Evolutionary conservation across 2,797 vertebrate species (phyloP), one percentile per base, ranked within the genome.

Genomic region (Phaenicophaeus curvirostris): DNA sequence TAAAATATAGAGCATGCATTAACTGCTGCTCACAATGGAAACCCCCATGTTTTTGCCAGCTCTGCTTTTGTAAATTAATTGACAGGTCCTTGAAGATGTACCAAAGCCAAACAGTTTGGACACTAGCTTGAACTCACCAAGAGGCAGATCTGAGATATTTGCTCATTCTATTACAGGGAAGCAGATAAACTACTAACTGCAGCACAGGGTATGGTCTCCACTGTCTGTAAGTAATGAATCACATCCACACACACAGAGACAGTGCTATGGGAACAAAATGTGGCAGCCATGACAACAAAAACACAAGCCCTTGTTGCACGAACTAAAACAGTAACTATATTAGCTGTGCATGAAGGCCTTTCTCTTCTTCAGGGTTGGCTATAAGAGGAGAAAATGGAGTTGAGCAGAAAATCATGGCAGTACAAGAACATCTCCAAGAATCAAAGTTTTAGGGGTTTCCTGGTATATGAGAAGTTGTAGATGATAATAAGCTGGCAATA

Each of bases 191-290:
- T 61, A 75, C 72, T 94, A 87, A 80, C 42, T 85, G 44, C 65
- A 83, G 62, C 37, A 59, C 33, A 74, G 59, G 63, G 85, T 85
- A 76, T 82, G 83, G 57, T 30, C 68, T 90, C 74, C 79, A 51
- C 23, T 55, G 82, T 90, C 72, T 80, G 68, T 67, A 92, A 78
- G 65, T 92, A 87, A 89, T 80, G 68, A 95, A 96, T 92, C 78
- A 72, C 90, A 83, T 63, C 57, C 31, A 86, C 83, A 80, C 21
- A 57, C 31, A 86, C 83, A 80, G 23, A 85, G 79, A 74, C 68
- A 89, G 65, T 72, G 81, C 78, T 93, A 92, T 94, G 92, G 94
- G 92, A 93, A 92, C 87, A 94, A 90, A 96, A 95, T 1, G 28
- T 83, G 81, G 86, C 89, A 89, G 71, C 78, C 86, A 83, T 93